Evolutionary conservation across 1,140 invertebrate genomes (phyloP), one percentile per base, ranked within the genome.

Genomic region (Euglossa dilemma): DNA sequence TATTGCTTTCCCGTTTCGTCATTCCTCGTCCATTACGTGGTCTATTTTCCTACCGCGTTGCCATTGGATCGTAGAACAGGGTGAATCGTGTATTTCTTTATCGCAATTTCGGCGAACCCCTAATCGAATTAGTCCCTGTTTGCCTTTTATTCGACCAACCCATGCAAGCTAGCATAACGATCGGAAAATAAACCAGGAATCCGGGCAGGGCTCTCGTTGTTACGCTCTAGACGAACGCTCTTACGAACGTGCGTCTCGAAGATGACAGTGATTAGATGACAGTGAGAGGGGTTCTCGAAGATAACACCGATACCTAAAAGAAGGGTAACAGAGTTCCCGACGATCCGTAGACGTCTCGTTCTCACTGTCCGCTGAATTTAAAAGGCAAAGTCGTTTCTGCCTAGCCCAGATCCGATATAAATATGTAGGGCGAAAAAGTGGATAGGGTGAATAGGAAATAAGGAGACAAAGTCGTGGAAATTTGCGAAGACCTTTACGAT

Each of bases 111-210:
- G 6, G 20, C 28, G 11, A 47, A 23, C 43, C n/a, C 47, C 23
- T 23, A 9, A 63, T 0, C 50, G 50, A 18, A 45, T 78, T 28
- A 25, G 18, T 66, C 25, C 0, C 16, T 64, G 45, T 84, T 79
- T 84, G 67, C 28, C 12, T 79, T 67, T 47, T 77, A n/a, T 20
- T 69, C 45, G 47, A 75, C 20, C 70, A 52, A 36, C 28, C 7
- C 18, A 28, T n/a, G 54, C 45, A 3, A 47, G 52, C 73, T 25
- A 7, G 9, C 25, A 18, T 70, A 83, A 83, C 28, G 43, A 84
- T 78, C 23, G 23, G 25, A 54, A 79, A 79, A 79, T 73, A 84
- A 79, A 14, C 54, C 16, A 66, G 11, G 14, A 77, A 54, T 66
- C 28, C 45, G 3, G 20, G 67, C n/a, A 23, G 28, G 8, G 20